Base-by-base conservation (phyloP, 2,888 invertebrate species). In the Latrodectus hesperus region DNA sequence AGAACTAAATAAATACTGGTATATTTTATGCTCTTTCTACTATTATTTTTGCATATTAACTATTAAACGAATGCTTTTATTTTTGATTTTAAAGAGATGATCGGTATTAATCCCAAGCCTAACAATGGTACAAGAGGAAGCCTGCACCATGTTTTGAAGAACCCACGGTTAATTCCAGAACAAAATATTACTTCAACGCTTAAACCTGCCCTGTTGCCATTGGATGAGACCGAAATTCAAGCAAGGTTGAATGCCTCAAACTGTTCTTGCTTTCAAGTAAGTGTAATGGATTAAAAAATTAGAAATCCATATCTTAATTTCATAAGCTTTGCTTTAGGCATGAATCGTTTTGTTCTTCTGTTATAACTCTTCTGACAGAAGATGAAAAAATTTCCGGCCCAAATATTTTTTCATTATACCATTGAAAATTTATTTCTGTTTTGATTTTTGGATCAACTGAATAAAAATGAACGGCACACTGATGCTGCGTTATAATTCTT, bases 61-160 rank as follows among this genome's bases (percentile, higher is more conserved):
- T 22, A 22, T 22, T 22, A 22, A 22, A 22, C 22, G 22, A 1
- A 22, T 22, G 1, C 22, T 22, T 22, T 22, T 22, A 22, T 22
- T 22, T 38, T 38, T 38, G 38, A n/a, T 12, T 55, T 49, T 53
- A 5, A 22, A 89, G 89, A 92, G 81, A 80, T 93, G 51, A 84
- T 92, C 22, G 90, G 90, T 12, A 90, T 93, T n/a, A 88, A 80
- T 5, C 91, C 92, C 8, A 91, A 92, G 6, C 91, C 92, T 10
- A 93, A 93, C 90, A 93, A 93, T 89, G 93, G 93, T 1, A 93
- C 93, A 0, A 60, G 84, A 17, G 93, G 93, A 12, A 91, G 91
- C 75, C 90, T 93, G 26, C 90, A 92, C 84, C 90, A 91, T 67
- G 86, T 92, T 3, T 90, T 93, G 26, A 87, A 85, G 38, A 10